phyloP scores from a whole-genome alignment of 2,113 vertebrate species.

The Caracal caracal region DNA sequence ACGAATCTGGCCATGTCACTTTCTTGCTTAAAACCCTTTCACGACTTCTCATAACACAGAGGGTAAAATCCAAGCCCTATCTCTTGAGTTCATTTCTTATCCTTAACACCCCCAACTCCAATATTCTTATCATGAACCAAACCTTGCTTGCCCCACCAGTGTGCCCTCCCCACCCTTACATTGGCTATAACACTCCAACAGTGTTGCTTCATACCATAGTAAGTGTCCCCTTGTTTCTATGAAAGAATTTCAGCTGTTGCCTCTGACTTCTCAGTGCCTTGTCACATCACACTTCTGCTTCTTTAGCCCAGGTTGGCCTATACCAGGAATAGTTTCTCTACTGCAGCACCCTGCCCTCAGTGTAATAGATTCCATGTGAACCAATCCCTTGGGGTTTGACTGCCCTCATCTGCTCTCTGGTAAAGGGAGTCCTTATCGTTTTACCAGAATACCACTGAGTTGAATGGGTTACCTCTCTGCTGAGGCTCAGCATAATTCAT shows the following conservation, averaged over 20 bases:
- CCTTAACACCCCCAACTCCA: not conserved
- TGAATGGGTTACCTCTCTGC: not conserved
- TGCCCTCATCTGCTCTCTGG: not conserved
- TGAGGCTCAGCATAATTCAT: not conserved
- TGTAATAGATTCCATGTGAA: not conserved
- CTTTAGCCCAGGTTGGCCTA: not conserved
- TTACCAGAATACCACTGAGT: not conserved
- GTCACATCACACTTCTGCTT: not conserved
- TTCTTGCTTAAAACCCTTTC: constrained; percentile 52
- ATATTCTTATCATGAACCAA: not conserved
- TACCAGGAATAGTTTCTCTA: not conserved
- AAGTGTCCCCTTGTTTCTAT: not conserved
- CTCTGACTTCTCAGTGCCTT: not conserved
- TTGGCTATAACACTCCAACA: not conserved
- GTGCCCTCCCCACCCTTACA: not conserved
- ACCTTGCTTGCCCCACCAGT: not conserved
- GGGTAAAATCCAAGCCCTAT: constrained; percentile 11
- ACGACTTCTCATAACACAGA: not conserved
- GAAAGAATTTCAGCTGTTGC: constrained; percentile 3
- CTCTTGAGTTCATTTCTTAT: not conserved
- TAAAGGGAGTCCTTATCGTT: not conserved
- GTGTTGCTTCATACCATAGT: not conserved
- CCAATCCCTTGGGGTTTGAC: not conserved
- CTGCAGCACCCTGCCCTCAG: not conserved
- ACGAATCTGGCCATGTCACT: not conserved